Percentiles rank a stretch among this genome's conserved stretches.
phyloP scores from a whole-genome alignment of 2,888 invertebrate genomes.

The Carabus problematicus region DNA sequence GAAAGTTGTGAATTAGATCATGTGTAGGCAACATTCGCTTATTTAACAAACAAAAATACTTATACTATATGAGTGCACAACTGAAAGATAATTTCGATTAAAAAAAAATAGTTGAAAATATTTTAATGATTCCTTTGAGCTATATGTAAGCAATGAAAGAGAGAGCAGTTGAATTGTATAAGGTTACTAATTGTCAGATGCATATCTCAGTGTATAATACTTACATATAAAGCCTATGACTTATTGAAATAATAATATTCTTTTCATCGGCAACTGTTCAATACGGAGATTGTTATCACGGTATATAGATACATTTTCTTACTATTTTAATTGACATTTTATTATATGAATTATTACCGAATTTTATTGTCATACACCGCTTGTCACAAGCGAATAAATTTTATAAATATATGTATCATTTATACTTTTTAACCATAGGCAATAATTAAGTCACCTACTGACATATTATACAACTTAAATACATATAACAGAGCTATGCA shows the following conservation, averaged over 20 bases:
- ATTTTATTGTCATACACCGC: background rate
- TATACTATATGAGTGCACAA: no score
- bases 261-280: conserved; percentile 26
- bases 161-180: conserved; percentile 27
- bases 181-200: conserved; percentile 37
- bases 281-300: conserved; percentile 27
- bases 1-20: no score
- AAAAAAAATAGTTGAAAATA: conserved; percentile 10
- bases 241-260: conserved; percentile 40
- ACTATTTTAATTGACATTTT: conserved; percentile 36
- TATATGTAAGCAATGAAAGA: background rate
- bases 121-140: conserved; percentile 32
- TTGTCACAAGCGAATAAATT: conserved; percentile 11
- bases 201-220: conserved; percentile 19
- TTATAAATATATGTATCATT: background rate
- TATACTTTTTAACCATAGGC: no score
- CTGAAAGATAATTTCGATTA: no score
- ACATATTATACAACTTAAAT: no score
- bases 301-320: conserved; percentile 31
- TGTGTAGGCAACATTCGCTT: no score
- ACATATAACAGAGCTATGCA: no score
- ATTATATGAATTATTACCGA: conserved; percentile 30
- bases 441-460: no score
- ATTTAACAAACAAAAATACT: no score
- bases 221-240: conserved; percentile 39